These are phyloP conservation scores for Dinoponera quadriceps DNA, from an alignment of 1,140 invertebrate genomes.

Conservation along the genomic window DNA sequence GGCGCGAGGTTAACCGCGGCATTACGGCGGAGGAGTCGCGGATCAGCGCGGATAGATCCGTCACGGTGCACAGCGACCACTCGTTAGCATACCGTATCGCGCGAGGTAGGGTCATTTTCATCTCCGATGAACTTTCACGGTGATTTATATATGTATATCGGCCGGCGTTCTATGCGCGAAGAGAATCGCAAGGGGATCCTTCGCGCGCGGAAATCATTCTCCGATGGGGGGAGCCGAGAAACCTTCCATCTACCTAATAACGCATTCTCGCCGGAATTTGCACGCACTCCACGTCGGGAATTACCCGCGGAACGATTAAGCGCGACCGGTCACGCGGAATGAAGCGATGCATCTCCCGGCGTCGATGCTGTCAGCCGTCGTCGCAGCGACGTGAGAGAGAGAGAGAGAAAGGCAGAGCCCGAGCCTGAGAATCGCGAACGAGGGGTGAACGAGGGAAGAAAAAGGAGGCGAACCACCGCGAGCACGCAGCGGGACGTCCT, in stretches of 20 bases:
- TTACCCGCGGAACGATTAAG: slow-evolving; percentile 47
- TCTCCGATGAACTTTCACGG: background rate
- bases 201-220: background rate
- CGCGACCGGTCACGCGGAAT: slow-evolving; percentile 69
- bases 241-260: slow-evolving; percentile 32
- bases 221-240: background rate
- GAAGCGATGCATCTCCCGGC: slow-evolving; percentile 77
- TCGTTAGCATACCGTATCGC: background rate
- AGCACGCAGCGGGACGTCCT: slow-evolving; percentile 36
- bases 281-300: slow-evolving; percentile 31
- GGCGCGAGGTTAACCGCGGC: background rate
- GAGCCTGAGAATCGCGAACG: slow-evolving; percentile 53
- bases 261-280: slow-evolving; percentile 24
- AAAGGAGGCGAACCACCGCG: slow-evolving; percentile 31
- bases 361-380: slow-evolving; percentile 30
- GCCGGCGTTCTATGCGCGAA: no score
- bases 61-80: background rate
- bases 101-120: background rate
- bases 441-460: slow-evolving; percentile 14
- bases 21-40: background rate
- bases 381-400: slow-evolving; percentile 27
- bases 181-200: no score
- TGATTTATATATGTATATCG: no score
- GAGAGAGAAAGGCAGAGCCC: no score
- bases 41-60: slow-evolving; percentile 9